Conservation (phyloP, 2,797 vertebrate species). For the Pachyuromys duprasi region DNA sequence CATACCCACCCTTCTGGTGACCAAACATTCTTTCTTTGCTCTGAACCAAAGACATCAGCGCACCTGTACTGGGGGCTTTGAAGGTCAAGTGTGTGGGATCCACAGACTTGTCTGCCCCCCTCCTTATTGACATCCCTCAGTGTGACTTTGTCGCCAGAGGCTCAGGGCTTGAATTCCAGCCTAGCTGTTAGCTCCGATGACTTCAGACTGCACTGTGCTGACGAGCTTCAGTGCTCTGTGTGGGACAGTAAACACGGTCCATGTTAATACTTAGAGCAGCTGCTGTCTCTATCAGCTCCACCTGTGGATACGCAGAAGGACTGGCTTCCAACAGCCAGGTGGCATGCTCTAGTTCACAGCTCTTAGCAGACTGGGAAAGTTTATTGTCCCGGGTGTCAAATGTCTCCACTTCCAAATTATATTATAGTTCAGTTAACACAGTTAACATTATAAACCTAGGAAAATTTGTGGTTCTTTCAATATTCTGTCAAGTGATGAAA, state of each 20-base stretch:
- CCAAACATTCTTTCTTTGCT: background rate
- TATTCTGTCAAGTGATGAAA: conserved; percentile 12
- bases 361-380: conserved; percentile 6
- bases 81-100: background rate
- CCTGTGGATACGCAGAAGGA: background rate
- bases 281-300: background rate
- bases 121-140: background rate
- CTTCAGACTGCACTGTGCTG: background rate
- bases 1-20: background rate
- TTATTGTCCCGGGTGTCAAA: background rate
- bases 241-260: background rate
- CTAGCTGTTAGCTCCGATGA: background rate
- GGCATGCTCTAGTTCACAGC: background rate
- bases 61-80: background rate
- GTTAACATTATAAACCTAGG: conserved; percentile 22
- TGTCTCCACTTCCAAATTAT: background rate
- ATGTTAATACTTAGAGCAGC: background rate
- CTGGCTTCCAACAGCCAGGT: background rate
- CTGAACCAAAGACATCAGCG: background rate
- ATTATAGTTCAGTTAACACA: background rate
- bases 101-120: background rate
- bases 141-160: background rate
- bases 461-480: conserved; percentile 12
- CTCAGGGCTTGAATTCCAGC: background rate
- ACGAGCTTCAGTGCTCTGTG: background rate